Evolutionary conservation across 92 coral and sea anemone genomes (phyloP).

Genomic region (Nematostella vectensis): DNA sequence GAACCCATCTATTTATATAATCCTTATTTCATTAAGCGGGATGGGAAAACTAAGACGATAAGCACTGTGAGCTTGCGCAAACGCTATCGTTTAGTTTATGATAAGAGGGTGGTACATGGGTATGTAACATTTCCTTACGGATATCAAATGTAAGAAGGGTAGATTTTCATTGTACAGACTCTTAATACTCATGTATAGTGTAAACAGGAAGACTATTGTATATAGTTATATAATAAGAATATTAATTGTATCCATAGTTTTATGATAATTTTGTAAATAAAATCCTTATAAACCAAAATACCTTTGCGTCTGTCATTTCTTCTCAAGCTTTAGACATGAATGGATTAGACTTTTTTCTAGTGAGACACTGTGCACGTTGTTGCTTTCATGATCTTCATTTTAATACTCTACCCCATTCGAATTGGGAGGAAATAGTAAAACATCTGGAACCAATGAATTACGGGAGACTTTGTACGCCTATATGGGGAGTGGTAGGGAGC

Average conservation of each 20-base stretch:
- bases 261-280: background rate
- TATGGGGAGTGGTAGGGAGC: background rate
- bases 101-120: slow-evolving; percentile 10
- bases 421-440: background rate
- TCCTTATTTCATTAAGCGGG: slow-evolving; percentile 4
- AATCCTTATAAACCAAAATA: background rate
- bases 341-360: no score
- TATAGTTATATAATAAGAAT: background rate
- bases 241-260: no score
- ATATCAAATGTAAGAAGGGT: background rate
- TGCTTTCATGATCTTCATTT: background rate
- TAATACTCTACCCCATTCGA: background rate
- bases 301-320: background rate
- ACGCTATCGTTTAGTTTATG: slow-evolving; percentile 7
- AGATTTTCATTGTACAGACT: background rate
- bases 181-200: background rate
- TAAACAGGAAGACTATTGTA: background rate
- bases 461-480: background rate
- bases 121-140: slow-evolving; percentile 4
- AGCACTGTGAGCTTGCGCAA: background rate
- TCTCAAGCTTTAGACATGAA: background rate
- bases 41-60: background rate
- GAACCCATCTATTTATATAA: background rate
- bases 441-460: background rate
- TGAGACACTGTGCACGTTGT: background rate